Percentiles rank a stretch among this genome's conserved stretches.
These are phyloP conservation scores for Diceros bicornis DNA, from an alignment of 2,797 vertebrate species.

Conservation along the genomic window DNA sequence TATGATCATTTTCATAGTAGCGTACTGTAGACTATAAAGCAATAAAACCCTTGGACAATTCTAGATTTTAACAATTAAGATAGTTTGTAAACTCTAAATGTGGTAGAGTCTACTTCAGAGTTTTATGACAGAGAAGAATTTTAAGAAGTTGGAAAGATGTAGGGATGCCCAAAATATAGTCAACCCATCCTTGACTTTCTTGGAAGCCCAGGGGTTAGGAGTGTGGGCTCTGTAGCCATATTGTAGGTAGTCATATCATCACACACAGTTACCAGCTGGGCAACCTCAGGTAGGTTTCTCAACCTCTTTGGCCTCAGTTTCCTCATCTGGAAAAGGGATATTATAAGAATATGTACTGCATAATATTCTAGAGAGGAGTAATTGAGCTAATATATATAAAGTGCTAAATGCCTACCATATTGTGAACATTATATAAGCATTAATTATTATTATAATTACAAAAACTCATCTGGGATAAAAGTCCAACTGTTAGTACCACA, in stretches of 20 bases:
- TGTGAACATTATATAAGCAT: neutral
- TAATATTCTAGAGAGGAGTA: neutral
- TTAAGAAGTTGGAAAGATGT: neutral
- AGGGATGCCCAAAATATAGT: neutral
- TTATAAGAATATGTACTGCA: neutral
- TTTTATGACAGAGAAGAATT: slow-evolving; percentile 5
- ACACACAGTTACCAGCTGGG: neutral
- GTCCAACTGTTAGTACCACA: neutral
- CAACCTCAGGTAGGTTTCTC: neutral
- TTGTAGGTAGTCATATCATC: neutral
- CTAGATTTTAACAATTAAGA: neutral
- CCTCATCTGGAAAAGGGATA: neutral
- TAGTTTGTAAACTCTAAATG: neutral
- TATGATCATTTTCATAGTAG: neutral
- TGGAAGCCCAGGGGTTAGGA: neutral
- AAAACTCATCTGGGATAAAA: neutral
- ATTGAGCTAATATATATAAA: neutral
- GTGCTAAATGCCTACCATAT: neutral
- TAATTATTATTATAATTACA: neutral
- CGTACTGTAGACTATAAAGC: neutral
- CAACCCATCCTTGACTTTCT: neutral
- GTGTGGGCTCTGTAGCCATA: neutral
- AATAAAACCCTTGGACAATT: neutral
- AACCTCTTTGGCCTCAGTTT: neutral
- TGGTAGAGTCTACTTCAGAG: neutral